Evolutionary conservation across 2,797 vertebrate genomes (phyloP).

Genomic region (Sebastes cheni): DNA sequence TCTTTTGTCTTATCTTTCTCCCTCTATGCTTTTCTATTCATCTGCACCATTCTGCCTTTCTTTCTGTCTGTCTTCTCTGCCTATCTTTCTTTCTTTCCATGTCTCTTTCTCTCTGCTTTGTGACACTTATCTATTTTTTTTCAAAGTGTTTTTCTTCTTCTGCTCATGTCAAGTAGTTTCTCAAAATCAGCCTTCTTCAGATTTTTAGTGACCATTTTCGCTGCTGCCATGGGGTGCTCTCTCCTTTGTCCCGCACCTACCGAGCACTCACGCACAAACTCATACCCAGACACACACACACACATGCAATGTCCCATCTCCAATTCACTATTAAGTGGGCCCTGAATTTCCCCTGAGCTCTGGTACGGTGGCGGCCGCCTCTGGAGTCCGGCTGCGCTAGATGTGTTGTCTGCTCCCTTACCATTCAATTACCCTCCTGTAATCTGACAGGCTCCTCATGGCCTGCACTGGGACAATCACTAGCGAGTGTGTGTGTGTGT

Average conservation of each 20-base stretch:
- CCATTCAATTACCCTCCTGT: slow-evolving; percentile 80
- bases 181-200: slow-evolving; percentile 39
- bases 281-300: slow-evolving; percentile 23
- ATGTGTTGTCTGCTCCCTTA: slow-evolving; percentile 78
- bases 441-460: slow-evolving; percentile 81
- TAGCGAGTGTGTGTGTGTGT: slow-evolving; percentile 36
- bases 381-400: slow-evolving; percentile 76
- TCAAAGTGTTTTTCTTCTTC: background rate
- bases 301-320: slow-evolving; percentile 60
- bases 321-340: slow-evolving; percentile 74
- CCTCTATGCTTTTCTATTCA: background rate
- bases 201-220: slow-evolving; percentile 58
- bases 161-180: slow-evolving; percentile 35
- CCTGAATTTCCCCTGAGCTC: slow-evolving; percentile 79
- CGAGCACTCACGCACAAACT: slow-evolving; percentile 6
- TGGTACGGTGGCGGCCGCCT: slow-evolving; percentile 64
- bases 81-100: background rate
- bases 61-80: background rate
- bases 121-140: background rate
- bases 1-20: background rate
- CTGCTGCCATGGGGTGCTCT: slow-evolving; percentile 37
- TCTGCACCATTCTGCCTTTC: background rate
- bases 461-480: slow-evolving; percentile 68
- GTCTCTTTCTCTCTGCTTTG: background rate
- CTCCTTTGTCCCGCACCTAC: slow-evolving; percentile 51